Percentiles rank a stretch among this genome's conserved stretches.
Evolutionary conservation across 2,113 vertebrate genomes (phyloP).

Genomic region (Gadus macrocephalus): DNA sequence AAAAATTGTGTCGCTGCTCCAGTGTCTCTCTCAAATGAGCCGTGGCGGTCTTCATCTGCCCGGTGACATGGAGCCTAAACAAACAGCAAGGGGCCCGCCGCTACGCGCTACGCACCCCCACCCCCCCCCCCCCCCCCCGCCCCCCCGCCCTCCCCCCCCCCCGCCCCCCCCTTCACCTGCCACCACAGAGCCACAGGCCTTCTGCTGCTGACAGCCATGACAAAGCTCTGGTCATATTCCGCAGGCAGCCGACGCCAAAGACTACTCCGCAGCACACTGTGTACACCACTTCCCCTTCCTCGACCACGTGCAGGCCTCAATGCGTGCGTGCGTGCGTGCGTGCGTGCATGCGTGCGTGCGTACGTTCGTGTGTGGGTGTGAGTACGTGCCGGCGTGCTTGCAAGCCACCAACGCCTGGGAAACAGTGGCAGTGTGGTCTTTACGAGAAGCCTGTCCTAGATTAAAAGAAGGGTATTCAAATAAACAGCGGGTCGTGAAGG

Average conservation of each 20-base stretch:
- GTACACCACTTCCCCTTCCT: not conserved
- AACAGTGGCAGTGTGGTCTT: constrained; percentile 3
- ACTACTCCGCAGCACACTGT: constrained; percentile 24
- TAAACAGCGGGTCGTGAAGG: constrained; percentile 5
- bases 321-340: too few relatives aligned
- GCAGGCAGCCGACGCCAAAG: constrained; percentile 4
- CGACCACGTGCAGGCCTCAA: too few relatives aligned
- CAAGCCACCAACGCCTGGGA: not conserved
- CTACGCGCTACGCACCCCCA: too few relatives aligned
- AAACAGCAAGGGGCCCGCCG: not conserved
- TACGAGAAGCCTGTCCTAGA: constrained; percentile 16
- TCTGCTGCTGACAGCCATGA: constrained; percentile 7
- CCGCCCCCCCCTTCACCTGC: not conserved
- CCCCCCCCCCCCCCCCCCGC: too few relatives aligned
- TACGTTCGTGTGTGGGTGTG: too few relatives aligned
- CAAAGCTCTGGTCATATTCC: constrained; percentile 33
- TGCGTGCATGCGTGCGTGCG: too few relatives aligned
- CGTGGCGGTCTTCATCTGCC: constrained; percentile 12
- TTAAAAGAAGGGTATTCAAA: constrained; percentile 26
- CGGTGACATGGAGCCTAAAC: constrained; percentile 20
- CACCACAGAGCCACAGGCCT: constrained; percentile 25
- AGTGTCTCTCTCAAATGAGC: constrained; percentile 23
- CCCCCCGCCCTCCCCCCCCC: not conserved
- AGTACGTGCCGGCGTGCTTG: too few relatives aligned
- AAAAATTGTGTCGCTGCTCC: not conserved